Evolutionary conservation across 2,113 vertebrate genomes (phyloP), one percentile per base, ranked within the genome.

Genomic region (Prunella fulvescens): DNA sequence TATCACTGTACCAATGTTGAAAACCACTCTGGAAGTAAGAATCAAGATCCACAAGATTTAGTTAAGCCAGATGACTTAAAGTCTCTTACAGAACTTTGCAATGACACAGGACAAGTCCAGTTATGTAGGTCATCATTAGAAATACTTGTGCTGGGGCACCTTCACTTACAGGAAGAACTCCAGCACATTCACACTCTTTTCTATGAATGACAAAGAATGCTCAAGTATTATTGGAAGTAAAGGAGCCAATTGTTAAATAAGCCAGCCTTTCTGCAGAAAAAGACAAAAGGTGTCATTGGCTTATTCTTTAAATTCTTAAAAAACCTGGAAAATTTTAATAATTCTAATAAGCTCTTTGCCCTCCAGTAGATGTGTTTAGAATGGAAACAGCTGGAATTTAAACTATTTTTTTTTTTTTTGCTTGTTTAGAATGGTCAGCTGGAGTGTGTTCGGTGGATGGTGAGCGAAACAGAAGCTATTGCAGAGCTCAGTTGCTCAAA

Each of bases 401-500:
- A 10, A 15, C 7, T 54, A n/a, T 9, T 91, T 70, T 44, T 62
- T 56, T 8, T 90, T 76, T 48, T 60, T 65, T 53, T 25, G 10
- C 39, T 86, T 86, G n/a, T 96, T 91, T 96, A 99, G 99, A 99
- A 99, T 37, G 99, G 99, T 81, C 99, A 99, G 14, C 95, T 99
- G 97, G 99, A 99, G 93, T 99, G 99, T 33, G 99, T 99, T 39
- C 98, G 99, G 61, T 99, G 99, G 99, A 99, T 99, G 99, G 99
- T 99, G 92, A 99, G 99, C 0, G 99, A 99, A 97, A 99, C 99
- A 0, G 99, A 99, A 98, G 99, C 99, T 94, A 99, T 99, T 76
- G 99, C 99, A 11, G 99, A 99, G 94, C 88, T 99, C 89, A 99
- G 99, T 96, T 99, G 99, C 96, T 99, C 98, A 60, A 98, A 99